Conservation (phyloP, 2,113 vertebrate species). For the Nettapus auritus region DNA sequence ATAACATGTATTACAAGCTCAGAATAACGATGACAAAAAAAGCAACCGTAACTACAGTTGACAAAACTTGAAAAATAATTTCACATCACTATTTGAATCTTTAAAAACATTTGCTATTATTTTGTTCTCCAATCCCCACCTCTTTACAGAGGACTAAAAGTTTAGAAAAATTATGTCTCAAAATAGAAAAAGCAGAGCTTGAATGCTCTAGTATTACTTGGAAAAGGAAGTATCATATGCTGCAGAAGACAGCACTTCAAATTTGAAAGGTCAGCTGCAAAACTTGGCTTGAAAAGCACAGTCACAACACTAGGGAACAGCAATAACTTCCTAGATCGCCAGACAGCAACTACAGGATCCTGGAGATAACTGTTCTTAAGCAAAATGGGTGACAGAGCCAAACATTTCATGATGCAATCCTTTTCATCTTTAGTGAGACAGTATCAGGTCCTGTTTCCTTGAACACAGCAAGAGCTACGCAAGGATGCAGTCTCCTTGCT, state of each 20-base stretch:
- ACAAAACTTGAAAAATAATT: not conserved
- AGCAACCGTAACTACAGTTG: not conserved
- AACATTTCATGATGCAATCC: not conserved
- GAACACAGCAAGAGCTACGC: not conserved
- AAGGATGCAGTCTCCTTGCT: not conserved
- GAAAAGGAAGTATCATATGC: not conserved
- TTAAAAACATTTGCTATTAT: not conserved
- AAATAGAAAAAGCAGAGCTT: constrained; percentile 26
- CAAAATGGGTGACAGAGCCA: not conserved
- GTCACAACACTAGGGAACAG: not conserved
- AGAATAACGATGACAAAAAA: not conserved
- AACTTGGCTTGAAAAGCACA: constrained; percentile 40
- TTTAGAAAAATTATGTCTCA: not conserved
- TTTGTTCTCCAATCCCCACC: not conserved
- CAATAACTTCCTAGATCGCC: not conserved
- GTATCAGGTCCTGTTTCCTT: not conserved
- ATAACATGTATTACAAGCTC: constrained; percentile 33
- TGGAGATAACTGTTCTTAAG: not conserved
- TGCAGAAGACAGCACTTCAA: constrained; percentile 4
- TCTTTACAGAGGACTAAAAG: not conserved
- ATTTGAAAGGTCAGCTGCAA: constrained; percentile 56
- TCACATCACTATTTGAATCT: not conserved
- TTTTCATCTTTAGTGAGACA: not conserved
- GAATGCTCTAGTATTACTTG: not conserved
- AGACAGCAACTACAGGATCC: not conserved